These are phyloP conservation scores for Cotesia typhae DNA, from an alignment of 1,140 invertebrate genomes.

Conservation along the genomic window DNA sequence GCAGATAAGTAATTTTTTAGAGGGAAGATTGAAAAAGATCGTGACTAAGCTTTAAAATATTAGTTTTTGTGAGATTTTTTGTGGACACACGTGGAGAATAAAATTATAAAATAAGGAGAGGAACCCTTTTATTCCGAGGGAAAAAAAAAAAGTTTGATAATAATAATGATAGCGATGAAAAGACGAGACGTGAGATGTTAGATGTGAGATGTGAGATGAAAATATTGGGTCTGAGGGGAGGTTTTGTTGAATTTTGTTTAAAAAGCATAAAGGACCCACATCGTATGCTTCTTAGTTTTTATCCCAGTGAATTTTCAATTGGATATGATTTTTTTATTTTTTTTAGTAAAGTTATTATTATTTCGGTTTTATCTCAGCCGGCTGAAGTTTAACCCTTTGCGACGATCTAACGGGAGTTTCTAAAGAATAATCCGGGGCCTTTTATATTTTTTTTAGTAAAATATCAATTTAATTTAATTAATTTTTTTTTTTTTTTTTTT, in stretches of 20 bases:
- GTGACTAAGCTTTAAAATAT: slow-evolving; percentile 64
- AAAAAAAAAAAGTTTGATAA: no score
- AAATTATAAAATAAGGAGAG: neutral
- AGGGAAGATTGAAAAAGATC: slow-evolving; percentile 53
- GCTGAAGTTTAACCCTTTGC: no score
- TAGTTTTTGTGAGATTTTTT: slow-evolving; percentile 47
- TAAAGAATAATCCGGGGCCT: no score
- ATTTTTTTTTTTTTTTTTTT: no score
- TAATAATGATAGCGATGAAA: no score
- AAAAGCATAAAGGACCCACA: neutral
- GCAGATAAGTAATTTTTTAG: slow-evolving; percentile 44
- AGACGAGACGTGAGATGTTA: no score
- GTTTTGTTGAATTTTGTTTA: no score
- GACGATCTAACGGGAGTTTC: no score
- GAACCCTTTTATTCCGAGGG: neutral
- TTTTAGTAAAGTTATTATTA: slow-evolving; percentile 44
- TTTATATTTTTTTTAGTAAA: no score
- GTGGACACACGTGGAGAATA: neutral
- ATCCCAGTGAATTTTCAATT: slow-evolving; percentile 9
- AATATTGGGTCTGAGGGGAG: no score
- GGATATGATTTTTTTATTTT: slow-evolving; percentile 31
- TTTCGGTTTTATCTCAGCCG: neutral
- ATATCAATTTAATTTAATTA: no score
- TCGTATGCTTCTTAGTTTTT: slow-evolving; percentile 9
- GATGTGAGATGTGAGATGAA: no score